Conservation (phyloP, 1,140 invertebrate species). For the Euura saliciscinereae region DNA sequence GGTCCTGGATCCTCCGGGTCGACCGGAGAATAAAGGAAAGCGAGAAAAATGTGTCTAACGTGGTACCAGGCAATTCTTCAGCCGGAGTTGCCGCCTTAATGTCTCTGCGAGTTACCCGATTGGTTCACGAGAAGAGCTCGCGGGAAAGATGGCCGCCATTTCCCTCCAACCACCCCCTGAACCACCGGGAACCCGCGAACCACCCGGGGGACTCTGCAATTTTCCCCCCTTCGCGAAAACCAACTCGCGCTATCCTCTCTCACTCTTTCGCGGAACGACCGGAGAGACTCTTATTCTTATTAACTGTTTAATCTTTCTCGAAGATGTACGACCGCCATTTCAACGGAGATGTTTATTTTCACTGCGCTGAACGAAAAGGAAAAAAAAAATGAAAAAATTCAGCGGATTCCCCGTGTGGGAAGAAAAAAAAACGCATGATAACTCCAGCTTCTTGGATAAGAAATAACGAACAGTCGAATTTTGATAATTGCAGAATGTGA, state of each 20-base stretch:
- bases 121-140: slow-evolving; percentile 59
- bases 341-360: slow-evolving; percentile 55
- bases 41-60: slow-evolving; percentile 64
- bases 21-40: slow-evolving; percentile 58
- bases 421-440: too few species aligned
- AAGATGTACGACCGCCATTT: slow-evolving; percentile 57
- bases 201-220: slow-evolving; percentile 25
- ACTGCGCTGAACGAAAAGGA: slow-evolving; percentile 10
- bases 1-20: slow-evolving; percentile 26
- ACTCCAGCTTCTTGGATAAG: too few species aligned
- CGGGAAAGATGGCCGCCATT: slow-evolving; percentile 62
- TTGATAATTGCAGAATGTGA: too few species aligned
- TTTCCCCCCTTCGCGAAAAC: slow-evolving; percentile 5
- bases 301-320: slow-evolving; percentile 62
- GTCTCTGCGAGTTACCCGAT: slow-evolving; percentile 53
- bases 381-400: too few species aligned
- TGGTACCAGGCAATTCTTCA: slow-evolving; percentile 60
- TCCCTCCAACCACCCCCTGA: slow-evolving; percentile 59
- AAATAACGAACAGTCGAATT: too few species aligned
- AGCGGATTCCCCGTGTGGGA: too few species aligned
- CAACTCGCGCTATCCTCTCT: slow-evolving; percentile 16
- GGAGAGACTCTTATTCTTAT: slow-evolving; percentile 61
- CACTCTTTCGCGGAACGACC: slow-evolving; percentile 33
- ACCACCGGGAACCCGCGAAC: slow-evolving; percentile 36
- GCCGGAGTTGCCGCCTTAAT: slow-evolving; percentile 61